These are phyloP conservation scores for Cosmopolites sordidus DNA, from an alignment of 2,888 invertebrate genomes.

Conservation along the genomic window DNA sequence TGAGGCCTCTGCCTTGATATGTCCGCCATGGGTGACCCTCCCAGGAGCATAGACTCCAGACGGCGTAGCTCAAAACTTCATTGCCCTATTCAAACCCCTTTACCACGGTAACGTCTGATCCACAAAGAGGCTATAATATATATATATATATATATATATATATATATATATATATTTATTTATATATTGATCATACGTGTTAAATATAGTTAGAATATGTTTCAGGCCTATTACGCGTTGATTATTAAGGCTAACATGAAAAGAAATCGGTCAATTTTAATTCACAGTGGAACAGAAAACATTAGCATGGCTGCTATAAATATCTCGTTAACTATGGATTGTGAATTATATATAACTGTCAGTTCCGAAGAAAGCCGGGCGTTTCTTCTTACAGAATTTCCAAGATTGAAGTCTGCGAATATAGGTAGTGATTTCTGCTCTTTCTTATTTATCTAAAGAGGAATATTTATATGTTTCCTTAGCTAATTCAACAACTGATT, in stretches of 20 bases:
- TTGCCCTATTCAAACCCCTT: no score
- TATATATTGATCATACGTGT: no score
- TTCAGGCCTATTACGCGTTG: constrained; percentile 34
- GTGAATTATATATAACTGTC: constrained; percentile 84
- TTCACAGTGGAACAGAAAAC: constrained; percentile 60
- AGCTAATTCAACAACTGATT: constrained; percentile 80
- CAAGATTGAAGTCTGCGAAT: constrained; percentile 66
- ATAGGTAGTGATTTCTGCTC: constrained; percentile 52
- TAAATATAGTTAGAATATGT: no score
- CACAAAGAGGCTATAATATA: no score
- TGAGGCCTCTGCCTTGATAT: no score
- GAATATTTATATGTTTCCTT: constrained; percentile 1
- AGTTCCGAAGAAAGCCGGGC: constrained; percentile 79
- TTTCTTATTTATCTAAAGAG: background rate
- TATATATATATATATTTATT: no score
- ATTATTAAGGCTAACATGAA: constrained; percentile 28
- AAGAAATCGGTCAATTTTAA: constrained; percentile 32
- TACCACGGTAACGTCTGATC: no score
- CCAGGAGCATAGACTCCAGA: no score
- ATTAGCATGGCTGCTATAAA: constrained; percentile 93
- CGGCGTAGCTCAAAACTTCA: no score
- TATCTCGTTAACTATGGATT: constrained; percentile 79
- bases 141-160: no score
- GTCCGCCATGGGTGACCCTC: no score
- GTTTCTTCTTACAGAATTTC: constrained; percentile 78